These are phyloP conservation scores for Drosophila paulistorum DNA, from an alignment of 1,140 invertebrate genomes.

Conservation along the genomic window DNA sequence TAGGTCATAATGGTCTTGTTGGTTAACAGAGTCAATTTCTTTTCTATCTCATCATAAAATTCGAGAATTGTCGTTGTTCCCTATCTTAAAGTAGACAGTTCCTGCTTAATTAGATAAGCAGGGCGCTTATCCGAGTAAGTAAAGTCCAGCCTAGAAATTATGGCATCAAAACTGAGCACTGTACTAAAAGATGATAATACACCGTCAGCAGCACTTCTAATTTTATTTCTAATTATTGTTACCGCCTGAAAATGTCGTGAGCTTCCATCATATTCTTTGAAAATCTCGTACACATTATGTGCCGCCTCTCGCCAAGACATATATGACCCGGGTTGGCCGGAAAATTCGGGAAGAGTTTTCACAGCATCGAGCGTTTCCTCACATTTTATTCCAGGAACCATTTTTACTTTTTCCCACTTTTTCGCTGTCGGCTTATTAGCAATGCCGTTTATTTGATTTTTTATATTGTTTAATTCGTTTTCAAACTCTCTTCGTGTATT, in stretches of 20 bases:
- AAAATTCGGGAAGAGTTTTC: conserved; percentile 15
- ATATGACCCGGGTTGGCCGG: not conserved
- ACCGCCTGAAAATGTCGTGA: not conserved
- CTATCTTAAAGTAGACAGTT: no score
- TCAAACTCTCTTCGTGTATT: not conserved
- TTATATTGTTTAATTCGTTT: not conserved
- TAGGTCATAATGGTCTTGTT: no score
- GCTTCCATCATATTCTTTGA: not conserved
- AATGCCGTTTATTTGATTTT: not conserved
- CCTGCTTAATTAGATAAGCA: no score
- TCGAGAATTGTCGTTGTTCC: no score
- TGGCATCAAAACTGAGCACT: no score
- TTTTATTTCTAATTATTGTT: conserved; percentile 1
- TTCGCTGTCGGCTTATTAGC: not conserved
- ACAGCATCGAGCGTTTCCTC: conserved; percentile 8
- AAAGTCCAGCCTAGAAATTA: no score
- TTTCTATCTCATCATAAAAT: no score
- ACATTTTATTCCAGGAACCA: conserved; percentile 1
- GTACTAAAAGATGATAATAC: no score
- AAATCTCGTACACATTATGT: conserved; percentile 7
- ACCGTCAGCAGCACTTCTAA: not conserved
- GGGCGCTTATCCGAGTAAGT: no score
- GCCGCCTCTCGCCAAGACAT: not conserved
- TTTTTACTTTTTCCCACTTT: conserved; percentile 7
- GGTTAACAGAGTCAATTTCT: no score